Conservation (phyloP, 53 echinoderm and acorn worm genomes). For the Holothuria leucospilota region DNA sequence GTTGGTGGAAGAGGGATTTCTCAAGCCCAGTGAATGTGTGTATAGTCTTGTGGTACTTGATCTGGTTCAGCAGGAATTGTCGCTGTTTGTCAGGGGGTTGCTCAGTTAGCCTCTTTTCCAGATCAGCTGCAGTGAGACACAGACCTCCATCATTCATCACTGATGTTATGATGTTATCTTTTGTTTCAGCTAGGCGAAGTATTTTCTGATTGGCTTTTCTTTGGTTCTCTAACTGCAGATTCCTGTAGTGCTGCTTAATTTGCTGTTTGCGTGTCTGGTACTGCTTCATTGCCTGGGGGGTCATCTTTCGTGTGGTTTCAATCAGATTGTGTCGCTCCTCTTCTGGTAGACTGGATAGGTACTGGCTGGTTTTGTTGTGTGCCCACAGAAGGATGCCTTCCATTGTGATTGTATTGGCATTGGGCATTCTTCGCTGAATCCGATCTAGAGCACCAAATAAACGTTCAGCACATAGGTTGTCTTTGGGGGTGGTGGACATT, state of each 20-base stretch:
- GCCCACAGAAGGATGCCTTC: conserved; percentile 35
- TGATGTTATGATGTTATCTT: conserved; percentile 10
- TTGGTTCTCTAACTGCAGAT: background rate
- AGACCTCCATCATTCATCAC: conserved; percentile 39
- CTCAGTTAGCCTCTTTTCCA: conserved; percentile 1
- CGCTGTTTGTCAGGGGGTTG: conserved; percentile 25
- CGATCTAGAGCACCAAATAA: conserved; percentile 24
- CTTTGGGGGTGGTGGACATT: conserved; percentile 15
- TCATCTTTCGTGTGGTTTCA: conserved; percentile 12
- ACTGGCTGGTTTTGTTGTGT: conserved; percentile 30
- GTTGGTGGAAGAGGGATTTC: conserved; percentile 18
- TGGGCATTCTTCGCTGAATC: conserved; percentile 26
- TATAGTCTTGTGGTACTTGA: conserved; percentile 35
- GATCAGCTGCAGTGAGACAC: conserved; percentile 19
- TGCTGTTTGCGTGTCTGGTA: conserved; percentile 25
- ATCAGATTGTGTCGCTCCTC: background rate
- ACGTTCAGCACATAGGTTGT: conserved; percentile 24
- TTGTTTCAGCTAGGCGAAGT: conserved; percentile 20
- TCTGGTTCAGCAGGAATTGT: conserved; percentile 23
- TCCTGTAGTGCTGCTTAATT: conserved; percentile 26
- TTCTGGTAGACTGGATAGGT: background rate
- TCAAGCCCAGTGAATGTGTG: conserved; percentile 30
- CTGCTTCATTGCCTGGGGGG: conserved; percentile 22
- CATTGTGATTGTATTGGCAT: conserved; percentile 42
- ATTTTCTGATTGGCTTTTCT: conserved; percentile 31